A percentile compares a stretch with the other conserved stretches of the same genome.
These are phyloP conservation scores for Platycnemis pennipes DNA, from an alignment of 2,888 invertebrate species.

Conservation along the genomic window DNA sequence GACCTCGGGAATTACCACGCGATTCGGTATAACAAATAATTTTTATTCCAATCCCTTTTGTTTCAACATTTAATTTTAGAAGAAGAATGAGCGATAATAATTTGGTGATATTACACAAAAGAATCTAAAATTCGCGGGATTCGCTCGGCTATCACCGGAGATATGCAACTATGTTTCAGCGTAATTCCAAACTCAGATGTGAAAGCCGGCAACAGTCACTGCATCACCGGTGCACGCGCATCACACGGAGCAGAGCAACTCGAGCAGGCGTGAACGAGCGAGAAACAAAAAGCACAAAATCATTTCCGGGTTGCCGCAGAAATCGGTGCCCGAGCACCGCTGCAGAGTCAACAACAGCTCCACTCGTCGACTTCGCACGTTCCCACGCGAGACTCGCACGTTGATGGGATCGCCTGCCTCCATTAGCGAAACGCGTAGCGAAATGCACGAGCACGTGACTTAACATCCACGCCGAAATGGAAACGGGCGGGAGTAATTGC, in stretches of 20 bases:
- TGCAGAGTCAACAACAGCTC: neutral
- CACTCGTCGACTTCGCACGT: neutral
- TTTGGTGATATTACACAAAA: too few species aligned
- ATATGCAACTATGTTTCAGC: too few species aligned
- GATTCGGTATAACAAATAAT: too few species aligned
- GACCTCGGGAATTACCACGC: too few species aligned
- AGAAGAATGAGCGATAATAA: too few species aligned
- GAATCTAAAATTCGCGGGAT: too few species aligned
- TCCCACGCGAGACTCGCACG: neutral
- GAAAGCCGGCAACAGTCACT: too few species aligned
- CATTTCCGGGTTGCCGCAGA: neutral
- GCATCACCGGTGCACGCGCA: too few species aligned
- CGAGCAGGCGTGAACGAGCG: neutral
- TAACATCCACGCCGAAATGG: neutral
- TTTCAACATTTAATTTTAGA: too few species aligned
- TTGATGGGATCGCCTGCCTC: slow-evolving; percentile 6
- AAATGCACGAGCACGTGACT: neutral
- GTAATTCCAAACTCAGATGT: too few species aligned
- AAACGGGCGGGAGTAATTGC: neutral
- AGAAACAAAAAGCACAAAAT: neutral
- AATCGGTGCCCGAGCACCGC: neutral
- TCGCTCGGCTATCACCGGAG: too few species aligned
- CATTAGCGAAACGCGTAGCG: neutral
- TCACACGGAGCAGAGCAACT: neutral
- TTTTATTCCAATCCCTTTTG: too few species aligned